phyloP scores from a whole-genome alignment of 2,113 vertebrate species.

The Trichechus manatus region DNA sequence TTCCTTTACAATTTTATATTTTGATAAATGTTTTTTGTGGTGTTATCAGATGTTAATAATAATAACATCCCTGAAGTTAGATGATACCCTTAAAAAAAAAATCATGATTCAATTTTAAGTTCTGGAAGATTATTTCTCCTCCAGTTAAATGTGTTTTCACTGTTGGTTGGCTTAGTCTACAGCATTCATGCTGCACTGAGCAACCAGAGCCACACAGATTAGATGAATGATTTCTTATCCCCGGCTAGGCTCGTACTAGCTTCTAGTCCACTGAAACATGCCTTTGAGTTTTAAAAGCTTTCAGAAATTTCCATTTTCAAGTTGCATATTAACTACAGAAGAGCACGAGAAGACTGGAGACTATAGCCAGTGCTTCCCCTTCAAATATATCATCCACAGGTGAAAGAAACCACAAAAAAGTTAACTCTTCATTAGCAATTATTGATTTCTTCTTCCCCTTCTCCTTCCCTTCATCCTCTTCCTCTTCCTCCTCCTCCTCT shows the following conservation, averaged over 20 bases:
- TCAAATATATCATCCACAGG: background rate
- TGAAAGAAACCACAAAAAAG: background rate
- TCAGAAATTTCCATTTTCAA: background rate
- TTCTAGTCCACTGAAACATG: background rate
- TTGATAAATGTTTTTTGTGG: background rate
- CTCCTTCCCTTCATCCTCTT: too few relatives aligned
- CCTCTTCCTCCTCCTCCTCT: background rate
- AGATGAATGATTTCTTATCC: background rate
- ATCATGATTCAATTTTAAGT: conserved; percentile 33
- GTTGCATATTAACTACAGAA: background rate
- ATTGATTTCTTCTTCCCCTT: background rate
- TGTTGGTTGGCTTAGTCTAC: background rate
- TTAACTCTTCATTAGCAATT: background rate
- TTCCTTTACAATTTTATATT: background rate
- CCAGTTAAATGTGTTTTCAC: background rate
- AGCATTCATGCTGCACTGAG: background rate
- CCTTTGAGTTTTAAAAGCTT: background rate
- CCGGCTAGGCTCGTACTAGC: background rate
- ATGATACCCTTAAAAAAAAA: background rate
- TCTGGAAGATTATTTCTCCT: conserved; percentile 17
- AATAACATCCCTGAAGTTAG: background rate
- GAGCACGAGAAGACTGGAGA: background rate
- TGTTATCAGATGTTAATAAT: background rate
- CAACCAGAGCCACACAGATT: background rate
- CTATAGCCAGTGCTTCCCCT: background rate